Evolutionary conservation across 1,140 invertebrate species (phyloP), one percentile per base, ranked within the genome.

Genomic region (Sminthurides bifidus): DNA sequence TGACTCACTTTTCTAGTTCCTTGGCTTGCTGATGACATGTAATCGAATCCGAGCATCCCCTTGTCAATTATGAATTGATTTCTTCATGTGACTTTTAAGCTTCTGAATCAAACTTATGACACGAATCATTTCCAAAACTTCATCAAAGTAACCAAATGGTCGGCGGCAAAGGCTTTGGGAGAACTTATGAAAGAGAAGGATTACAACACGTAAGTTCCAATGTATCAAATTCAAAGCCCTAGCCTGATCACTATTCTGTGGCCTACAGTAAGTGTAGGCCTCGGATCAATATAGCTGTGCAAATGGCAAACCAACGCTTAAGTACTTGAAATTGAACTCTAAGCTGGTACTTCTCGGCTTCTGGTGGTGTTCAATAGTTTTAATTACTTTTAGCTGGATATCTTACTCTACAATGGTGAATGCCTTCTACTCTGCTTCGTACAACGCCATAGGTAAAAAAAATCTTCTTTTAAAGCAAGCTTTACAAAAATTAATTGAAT

Each of bases 391-490:
- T 30, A 60, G 59, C 6, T 61, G 59, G 59, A n/a, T 54, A 15
- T 24, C 46, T 2, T 54, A 61, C 38, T 54, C 59, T 0, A 61
- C 56, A 3, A 52, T 58, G 12, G 55, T 58, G 0, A 57, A 58
- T 51, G 54, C 59, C 2, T 58, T 61, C 26, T 61, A 61, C 37
- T 58, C 55, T 3, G 45, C 52, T 2, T 37, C 33, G 4, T 53
- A 61, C 26, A 61, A 61, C 31, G 56, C 59, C 6, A 61, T 61
- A 10, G 56, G 59, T 61, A 56, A 53, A 43, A 10, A 19, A 19
- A 10, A 10, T 43, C 6, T 21, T 15, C 24, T 17, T 43, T 19
- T 8, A 6, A 14, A 43, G 17, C 10, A 10, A 43, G n/a, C 10
- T 6, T 14, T 43, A 14, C 6, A 43, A n/a, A n/a, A n/a, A n/a